phyloP scores from a whole-genome alignment of 2,888 invertebrate genomes.

The Orthonevra nobilis region DNA sequence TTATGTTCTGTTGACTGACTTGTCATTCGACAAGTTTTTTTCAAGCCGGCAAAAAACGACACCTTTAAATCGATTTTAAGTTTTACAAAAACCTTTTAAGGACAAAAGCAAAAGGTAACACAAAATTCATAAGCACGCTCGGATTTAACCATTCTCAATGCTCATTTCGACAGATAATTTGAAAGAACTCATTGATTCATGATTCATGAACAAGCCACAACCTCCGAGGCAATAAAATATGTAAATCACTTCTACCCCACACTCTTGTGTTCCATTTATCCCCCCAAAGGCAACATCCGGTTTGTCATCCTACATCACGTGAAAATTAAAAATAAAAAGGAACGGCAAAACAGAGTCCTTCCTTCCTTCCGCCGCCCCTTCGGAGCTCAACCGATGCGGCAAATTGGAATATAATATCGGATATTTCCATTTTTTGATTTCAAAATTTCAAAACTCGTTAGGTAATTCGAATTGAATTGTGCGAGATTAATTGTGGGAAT shows the following conservation, averaged over 20 bases:
- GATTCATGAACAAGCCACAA: background rate
- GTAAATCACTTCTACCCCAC: constrained; percentile 19
- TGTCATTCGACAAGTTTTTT: too few relatives aligned
- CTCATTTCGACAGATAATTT: background rate
- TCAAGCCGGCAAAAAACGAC: too few relatives aligned
- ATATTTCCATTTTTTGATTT: background rate
- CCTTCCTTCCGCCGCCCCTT: background rate
- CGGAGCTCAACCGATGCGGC: background rate
- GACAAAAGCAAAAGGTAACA: too few relatives aligned
- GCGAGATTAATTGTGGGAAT: background rate
- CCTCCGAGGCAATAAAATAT: constrained; percentile 6
- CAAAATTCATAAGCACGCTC: too few relatives aligned
- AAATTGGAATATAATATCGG: constrained; percentile 15
- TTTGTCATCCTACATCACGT: background rate
- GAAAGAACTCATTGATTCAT: constrained; percentile 8
- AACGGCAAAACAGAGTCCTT: background rate
- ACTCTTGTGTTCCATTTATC: background rate
- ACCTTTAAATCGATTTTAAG: too few relatives aligned
- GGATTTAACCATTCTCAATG: too few relatives aligned
- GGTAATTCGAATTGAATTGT: constrained; percentile 14
- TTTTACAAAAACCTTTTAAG: too few relatives aligned
- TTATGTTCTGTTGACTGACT: too few relatives aligned
- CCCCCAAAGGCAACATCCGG: constrained; percentile 2
- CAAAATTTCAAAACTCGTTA: background rate
- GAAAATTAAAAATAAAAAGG: background rate